Conservation (phyloP, 2,113 vertebrate species). For the Delphinus delphis region DNA sequence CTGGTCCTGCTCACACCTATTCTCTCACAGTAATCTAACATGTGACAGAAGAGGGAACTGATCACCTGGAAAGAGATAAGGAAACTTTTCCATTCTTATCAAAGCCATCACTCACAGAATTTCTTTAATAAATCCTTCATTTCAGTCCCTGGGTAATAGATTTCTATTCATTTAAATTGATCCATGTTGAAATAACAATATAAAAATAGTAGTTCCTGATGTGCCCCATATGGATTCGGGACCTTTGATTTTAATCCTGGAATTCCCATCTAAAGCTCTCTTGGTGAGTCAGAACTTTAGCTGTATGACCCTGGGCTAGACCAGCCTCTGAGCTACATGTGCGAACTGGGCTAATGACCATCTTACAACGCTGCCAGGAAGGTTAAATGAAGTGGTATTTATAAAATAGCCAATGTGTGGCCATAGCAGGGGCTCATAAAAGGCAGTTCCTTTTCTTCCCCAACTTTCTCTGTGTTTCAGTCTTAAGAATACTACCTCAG, state of each 20-base stretch:
- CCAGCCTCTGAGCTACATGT: not conserved
- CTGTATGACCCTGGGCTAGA: not conserved
- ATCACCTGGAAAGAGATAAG: not conserved
- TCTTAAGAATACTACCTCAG: not conserved
- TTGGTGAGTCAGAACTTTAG: not conserved
- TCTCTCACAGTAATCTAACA: not conserved
- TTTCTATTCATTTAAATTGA: conserved; percentile 17
- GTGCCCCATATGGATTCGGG: not conserved
- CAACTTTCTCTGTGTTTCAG: not conserved
- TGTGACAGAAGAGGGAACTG: not conserved
- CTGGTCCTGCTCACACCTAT: not conserved
- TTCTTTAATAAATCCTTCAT: not conserved
- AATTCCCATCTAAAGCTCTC: not conserved
- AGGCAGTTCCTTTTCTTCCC: not conserved
- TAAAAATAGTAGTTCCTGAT: not conserved
- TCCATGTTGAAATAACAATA: not conserved
- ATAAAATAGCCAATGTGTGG: not conserved
- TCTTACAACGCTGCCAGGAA: not conserved
- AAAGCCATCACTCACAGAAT: conserved; percentile 1
- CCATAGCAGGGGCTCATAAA: not conserved
- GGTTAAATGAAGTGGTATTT: not conserved
- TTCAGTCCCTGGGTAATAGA: not conserved
- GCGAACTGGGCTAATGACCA: not conserved
- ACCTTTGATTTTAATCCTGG: not conserved
- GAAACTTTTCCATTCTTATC: not conserved